Evolutionary conservation across 2,113 vertebrate genomes (phyloP), one percentile per base, ranked within the genome.

Genomic region (Amblyopsis rosae): DNA sequence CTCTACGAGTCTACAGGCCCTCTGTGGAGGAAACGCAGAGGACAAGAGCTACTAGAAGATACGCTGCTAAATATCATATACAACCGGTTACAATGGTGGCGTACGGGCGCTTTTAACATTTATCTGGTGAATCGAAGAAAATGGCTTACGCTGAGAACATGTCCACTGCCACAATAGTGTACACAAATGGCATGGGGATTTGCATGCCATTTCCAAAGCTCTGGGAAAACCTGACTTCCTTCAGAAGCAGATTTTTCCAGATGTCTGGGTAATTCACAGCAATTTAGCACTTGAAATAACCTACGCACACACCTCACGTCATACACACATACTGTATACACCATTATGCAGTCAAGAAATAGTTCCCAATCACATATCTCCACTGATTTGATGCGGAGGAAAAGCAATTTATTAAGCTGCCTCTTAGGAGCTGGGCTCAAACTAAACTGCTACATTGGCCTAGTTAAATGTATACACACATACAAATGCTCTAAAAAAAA

Each of bases 331-430:
- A 75, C 70, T 35, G 50, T 66, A 51, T 57, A 62, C 66, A 69
- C 69, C 63, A 55, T 55, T 73, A 82, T 64, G 73, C 73, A 69
- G 69, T 67, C 60, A 62, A 62, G 59, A 71, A 72, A 77, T 75
- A 70, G 65, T 73, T 86, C 73, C 80, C 84, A 81, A 83, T 82
- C 80, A 83, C 72, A 82, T 66, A 75, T 76, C 81, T 77, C 78
- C 65, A 61, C 77, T 88, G 80, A 88, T 85, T 82, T 87, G 86
- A 84, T 86, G 80, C 69, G 13, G 78, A 79, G 86, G 82, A 86
- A 88, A 88, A 86, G 82, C 86, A 85, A 88, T 90, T 88, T 90
- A 88, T 88, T 88, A 90, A 86, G 86, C 61, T 59, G 73, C 72
- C 87, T 87, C 86, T 86, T 71, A 87, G 83, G 88, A 82, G 75